Evolutionary conservation across 1,140 invertebrate genomes (phyloP).

Genomic region (Metaphire vulgaris): DNA sequence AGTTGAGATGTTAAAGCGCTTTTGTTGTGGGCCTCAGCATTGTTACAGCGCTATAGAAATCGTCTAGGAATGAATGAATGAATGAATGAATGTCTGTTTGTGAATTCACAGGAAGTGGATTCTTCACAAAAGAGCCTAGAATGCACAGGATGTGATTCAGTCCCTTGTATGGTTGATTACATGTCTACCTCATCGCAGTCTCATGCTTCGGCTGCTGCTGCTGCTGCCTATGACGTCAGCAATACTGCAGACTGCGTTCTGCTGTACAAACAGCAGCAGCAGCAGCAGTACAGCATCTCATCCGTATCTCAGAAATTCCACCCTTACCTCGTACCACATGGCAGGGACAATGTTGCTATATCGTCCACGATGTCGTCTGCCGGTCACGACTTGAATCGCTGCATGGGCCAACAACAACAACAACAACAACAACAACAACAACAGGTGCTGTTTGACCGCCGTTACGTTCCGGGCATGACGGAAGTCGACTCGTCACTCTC

Average conservation of each 20-base stretch:
- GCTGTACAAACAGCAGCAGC: neutral
- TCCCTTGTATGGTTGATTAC: neutral
- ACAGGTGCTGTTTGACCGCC: too few relatives aligned
- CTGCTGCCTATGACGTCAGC: neutral
- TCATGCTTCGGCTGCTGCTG: neutral
- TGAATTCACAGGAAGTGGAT: too few relatives aligned
- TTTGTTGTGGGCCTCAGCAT: too few relatives aligned
- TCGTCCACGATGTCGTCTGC: neutral
- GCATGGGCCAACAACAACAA: too few relatives aligned
- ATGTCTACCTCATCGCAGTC: neutral
- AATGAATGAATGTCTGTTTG: too few relatives aligned
- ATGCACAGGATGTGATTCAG: neutral
- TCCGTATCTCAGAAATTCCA: conserved; percentile 1
- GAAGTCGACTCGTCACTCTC: neutral
- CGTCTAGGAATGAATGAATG: too few relatives aligned
- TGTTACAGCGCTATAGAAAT: too few relatives aligned
- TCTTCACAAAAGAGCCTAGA: too few relatives aligned
- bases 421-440: too few relatives aligned
- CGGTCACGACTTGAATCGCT: neutral
- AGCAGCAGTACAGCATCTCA: neutral
- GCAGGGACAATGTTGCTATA: neutral
- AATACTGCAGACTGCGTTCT: neutral
- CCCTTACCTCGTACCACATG: neutral
- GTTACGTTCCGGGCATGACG: too few relatives aligned
- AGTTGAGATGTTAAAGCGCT: too few relatives aligned